Evolutionary conservation across 2,888 invertebrate species (phyloP).

Genomic region (Halocaridina rubra): DNA sequence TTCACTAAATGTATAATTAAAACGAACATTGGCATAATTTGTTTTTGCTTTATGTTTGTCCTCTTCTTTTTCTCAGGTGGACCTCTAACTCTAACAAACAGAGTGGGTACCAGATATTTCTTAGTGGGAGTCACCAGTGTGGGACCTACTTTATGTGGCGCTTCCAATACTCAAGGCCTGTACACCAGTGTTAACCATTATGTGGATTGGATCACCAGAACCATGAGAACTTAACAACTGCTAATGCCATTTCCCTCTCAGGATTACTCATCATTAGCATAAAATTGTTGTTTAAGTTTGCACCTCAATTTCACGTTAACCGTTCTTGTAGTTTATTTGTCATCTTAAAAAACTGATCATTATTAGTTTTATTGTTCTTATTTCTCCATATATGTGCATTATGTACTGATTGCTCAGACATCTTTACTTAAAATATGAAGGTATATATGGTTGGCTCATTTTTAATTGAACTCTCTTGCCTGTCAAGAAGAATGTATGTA

Average conservation of each 20-base stretch:
- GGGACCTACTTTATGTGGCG: conserved; percentile 28
- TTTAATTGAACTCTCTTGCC: too few species aligned
- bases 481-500: too few species aligned
- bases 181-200: conserved; percentile 39
- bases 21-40: too few species aligned
- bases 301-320: not conserved
- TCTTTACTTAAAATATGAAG: too few species aligned
- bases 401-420: too few species aligned
- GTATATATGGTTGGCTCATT: too few species aligned
- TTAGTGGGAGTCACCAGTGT: conserved; percentile 44
- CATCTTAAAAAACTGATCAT: not conserved
- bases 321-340: not conserved
- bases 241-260: not conserved
- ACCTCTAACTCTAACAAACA: conserved; percentile 28
- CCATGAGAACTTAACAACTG: conserved; percentile 15
- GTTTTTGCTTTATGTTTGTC: too few species aligned
- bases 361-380: not conserved
- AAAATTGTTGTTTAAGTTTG: not conserved
- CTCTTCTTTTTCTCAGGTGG: too few species aligned
- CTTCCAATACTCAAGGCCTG: conserved; percentile 26
- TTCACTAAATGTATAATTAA: too few species aligned
- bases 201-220: conserved; percentile 9
- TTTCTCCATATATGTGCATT: too few species aligned
- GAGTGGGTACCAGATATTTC: not conserved
- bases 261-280: not conserved